phyloP scores from a whole-genome alignment of 2,113 vertebrate genomes.

The Sterrhoptilus dennistouni region DNA sequence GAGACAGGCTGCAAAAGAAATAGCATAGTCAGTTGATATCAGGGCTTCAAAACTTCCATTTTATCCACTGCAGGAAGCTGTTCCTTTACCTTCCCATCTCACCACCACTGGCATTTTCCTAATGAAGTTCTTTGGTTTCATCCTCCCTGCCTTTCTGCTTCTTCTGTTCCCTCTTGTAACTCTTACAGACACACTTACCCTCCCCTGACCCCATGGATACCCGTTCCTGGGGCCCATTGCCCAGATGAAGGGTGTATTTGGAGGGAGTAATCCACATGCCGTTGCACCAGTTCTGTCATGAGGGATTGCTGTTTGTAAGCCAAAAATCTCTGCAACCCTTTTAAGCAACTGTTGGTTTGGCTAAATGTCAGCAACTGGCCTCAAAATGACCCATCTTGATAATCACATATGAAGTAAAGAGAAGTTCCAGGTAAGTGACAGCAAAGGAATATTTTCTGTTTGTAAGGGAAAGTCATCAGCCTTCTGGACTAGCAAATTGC shows the following conservation, averaged over 20 bases:
- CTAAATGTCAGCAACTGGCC: constrained; percentile 9
- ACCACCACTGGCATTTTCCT: not conserved
- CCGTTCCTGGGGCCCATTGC: not conserved
- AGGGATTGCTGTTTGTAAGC: not conserved
- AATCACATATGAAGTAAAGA: not conserved
- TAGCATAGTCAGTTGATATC: not conserved
- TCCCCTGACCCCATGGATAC: not conserved
- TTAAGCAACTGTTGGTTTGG: not conserved
- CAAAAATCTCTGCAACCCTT: not conserved
- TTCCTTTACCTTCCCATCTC: not conserved
- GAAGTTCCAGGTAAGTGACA: not conserved
- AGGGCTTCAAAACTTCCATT: not conserved
- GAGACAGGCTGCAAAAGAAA: not conserved
- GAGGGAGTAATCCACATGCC: not conserved
- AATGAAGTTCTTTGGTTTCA: not conserved
- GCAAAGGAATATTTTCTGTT: not conserved
- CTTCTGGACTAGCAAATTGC: not conserved
- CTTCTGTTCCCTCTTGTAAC: not conserved
- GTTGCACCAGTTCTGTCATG: not conserved
- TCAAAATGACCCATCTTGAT: not conserved
- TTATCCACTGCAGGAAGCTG: not conserved
- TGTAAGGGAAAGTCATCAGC: not conserved
- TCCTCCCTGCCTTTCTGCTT: not conserved
- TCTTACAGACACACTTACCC: not conserved
- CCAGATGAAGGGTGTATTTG: not conserved